Evolutionary conservation across 2,888 invertebrate genomes (phyloP), one percentile per base, ranked within the genome.

Genomic region (Agrochola litura): DNA sequence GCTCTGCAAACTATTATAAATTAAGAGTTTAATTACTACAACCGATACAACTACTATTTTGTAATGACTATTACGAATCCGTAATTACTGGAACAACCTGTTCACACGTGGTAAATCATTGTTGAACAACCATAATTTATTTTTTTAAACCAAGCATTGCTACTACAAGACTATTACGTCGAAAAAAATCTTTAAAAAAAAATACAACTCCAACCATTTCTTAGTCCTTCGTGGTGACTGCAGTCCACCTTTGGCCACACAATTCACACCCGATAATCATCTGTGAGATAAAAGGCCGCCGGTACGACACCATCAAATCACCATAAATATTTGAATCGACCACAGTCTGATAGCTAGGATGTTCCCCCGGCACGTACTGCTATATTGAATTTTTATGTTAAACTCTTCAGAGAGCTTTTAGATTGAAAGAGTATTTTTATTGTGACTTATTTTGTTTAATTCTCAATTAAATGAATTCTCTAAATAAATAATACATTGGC

Each of bases 251-350:
- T 91, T 92, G 92, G 86, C 88, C 90, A 89, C 91, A 91, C 95
- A 94, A 95, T 96, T 96, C 94, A 96, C 96, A 96, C 95, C 94
- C 92, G 95, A 96, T 96, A 94, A 95, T 95, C 92, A 94, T 94
- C 94, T 94, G 90, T 88, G 90, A 94, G 95, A 95, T 95, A 94
- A 92, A 93, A 90, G 90, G 91, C 92, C 91, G 91, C 89, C 91
- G 89, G 89, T 89, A 89, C 90, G 88, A 92, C 91, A 91, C 91
- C 90, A 90, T 90, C 90, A 92, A 93, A 93, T 92, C 91, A 91
- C 89, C 90, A 86, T 89, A 90, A 88, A 88, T 86, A 80, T 83
- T 83, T 79, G 76, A 81, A 77, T 74, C 75, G 79, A 79, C 77
- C 77, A 73, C 79, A 77, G 78, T 65, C 77, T 68, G 49, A 77